Evolutionary conservation across 2,113 vertebrate genomes (phyloP).

Genomic region (Suncus etruscus): DNA sequence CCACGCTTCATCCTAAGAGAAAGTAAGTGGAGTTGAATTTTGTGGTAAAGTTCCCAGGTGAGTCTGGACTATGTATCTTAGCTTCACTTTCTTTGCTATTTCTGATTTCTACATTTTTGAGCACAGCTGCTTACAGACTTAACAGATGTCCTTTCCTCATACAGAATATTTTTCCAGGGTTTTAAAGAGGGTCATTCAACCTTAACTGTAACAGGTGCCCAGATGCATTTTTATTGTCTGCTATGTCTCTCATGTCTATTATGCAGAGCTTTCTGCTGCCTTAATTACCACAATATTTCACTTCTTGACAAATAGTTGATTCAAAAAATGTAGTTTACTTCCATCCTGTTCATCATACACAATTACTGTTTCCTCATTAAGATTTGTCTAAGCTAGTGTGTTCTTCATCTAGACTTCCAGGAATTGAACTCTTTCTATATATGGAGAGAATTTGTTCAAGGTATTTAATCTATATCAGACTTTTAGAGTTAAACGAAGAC

Average conservation of each 20-base stretch:
- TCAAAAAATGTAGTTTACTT: neutral
- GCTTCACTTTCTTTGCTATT: constrained; percentile 20
- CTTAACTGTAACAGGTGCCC: constrained; percentile 29
- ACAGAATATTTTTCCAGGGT: neutral
- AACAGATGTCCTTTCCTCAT: constrained; percentile 29
- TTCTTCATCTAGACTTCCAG: neutral
- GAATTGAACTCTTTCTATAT: neutral
- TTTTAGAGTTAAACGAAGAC: neutral
- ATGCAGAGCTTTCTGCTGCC: neutral
- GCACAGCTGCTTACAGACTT: constrained; percentile 10
- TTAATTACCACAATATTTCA: constrained; percentile 53
- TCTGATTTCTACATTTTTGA: constrained; percentile 21
- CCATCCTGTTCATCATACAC: neutral
- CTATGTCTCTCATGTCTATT: neutral
- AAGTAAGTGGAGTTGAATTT: neutral
- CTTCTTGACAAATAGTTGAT: constrained; percentile 27
- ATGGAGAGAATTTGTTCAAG: neutral
- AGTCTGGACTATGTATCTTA: neutral
- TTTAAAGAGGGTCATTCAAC: constrained; percentile 26
- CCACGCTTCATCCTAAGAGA: neutral
- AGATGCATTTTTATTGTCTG: neutral
- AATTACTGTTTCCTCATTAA: constrained; percentile 15
- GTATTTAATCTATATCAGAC: neutral
- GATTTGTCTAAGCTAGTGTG: neutral
- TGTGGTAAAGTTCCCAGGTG: neutral